These are phyloP conservation scores for Lomographa bimaculata DNA, from an alignment of 2,888 invertebrate species.

Conservation along the genomic window DNA sequence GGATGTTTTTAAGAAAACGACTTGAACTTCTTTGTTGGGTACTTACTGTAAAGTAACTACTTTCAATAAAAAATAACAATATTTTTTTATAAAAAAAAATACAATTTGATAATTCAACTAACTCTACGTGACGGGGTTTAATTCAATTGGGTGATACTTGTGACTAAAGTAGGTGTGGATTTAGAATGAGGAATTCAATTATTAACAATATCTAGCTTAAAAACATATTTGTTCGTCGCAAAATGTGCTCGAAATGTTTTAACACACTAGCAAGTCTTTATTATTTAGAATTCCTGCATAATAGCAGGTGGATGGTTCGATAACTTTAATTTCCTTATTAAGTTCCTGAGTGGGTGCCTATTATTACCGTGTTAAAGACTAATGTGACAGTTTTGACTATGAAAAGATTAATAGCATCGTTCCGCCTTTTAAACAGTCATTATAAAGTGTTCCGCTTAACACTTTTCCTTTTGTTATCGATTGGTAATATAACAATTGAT, in stretches of 20 bases:
- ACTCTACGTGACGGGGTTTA: too few species aligned
- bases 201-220: too few species aligned
- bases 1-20: slow-evolving; percentile 1
- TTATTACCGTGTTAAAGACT: slow-evolving; percentile 20
- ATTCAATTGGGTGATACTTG: too few species aligned
- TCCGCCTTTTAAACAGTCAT: slow-evolving; percentile 47
- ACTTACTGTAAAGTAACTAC: too few species aligned
- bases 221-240: slow-evolving; percentile 1
- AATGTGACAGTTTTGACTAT: slow-evolving; percentile 29
- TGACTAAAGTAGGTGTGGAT: slow-evolving; percentile 1
- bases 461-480: slow-evolving; percentile 43
- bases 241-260: slow-evolving; percentile 2
- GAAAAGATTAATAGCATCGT: slow-evolving; percentile 46
- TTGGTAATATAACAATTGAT: neutral
- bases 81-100: too few species aligned
- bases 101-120: too few species aligned
- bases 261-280: slow-evolving; percentile 15
- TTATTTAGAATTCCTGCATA: too few species aligned
- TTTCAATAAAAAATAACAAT: too few species aligned
- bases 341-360: slow-evolving; percentile 24
- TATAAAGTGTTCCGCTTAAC: slow-evolving; percentile 39
- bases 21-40: too few species aligned
- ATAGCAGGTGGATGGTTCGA: too few species aligned
- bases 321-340: slow-evolving; percentile 20
- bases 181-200: slow-evolving; percentile 1